Conservation (phyloP, 2,113 vertebrate species). For the Microtus pennsylvanicus region DNA sequence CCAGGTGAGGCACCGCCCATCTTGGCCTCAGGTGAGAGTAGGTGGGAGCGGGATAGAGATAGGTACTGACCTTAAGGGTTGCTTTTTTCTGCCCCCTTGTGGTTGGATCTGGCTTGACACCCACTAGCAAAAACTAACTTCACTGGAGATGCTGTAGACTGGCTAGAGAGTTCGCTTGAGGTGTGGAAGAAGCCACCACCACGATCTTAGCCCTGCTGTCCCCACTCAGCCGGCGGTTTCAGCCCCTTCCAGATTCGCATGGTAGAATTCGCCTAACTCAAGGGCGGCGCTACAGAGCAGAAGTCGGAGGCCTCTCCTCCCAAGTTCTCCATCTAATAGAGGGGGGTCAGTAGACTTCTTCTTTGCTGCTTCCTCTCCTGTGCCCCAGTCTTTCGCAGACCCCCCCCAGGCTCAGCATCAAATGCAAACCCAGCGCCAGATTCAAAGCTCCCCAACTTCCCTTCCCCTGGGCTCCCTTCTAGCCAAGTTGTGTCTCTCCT, state of each 20-base stretch:
- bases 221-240: neutral
- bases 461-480: neutral
- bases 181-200: neutral
- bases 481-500: neutral
- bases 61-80: neutral
- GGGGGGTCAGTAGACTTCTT: neutral
- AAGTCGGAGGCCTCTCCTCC: neutral
- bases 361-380: too few species aligned
- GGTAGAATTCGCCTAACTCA: neutral
- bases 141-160: neutral
- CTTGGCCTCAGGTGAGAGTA: conserved; percentile 52
- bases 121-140: neutral
- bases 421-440: neutral
- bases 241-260: neutral
- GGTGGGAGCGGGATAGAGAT: neutral
- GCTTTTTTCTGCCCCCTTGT: conserved; percentile 73
- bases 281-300: neutral
- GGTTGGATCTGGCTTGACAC: conserved; percentile 59
- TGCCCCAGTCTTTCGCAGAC: neutral
- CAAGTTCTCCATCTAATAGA: neutral
- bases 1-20: conserved; percentile 73
- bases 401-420: neutral
- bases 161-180: neutral
- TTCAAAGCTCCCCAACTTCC: neutral
- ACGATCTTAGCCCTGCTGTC: neutral